phyloP scores from a whole-genome alignment of 2,888 invertebrate genomes.

The Halictus ligatus region DNA sequence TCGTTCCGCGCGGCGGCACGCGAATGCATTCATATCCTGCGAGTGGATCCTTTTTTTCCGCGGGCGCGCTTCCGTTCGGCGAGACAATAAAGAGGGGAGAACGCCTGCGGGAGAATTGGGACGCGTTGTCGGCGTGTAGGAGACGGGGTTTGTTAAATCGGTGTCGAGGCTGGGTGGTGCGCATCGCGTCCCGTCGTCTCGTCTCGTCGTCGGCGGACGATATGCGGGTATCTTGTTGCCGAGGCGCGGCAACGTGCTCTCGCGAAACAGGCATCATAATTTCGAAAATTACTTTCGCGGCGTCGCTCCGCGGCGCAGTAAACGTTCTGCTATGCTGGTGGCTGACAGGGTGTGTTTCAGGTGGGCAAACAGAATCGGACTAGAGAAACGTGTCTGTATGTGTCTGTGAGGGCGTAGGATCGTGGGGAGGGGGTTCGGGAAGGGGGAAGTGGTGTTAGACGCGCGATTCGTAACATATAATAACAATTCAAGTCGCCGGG shows the following conservation, averaged over 20 bases:
- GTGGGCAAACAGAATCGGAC: not conserved
- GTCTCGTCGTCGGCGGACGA: not conserved
- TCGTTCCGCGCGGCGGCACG: not conserved
- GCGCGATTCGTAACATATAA: not conserved
- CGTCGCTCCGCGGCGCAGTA: not conserved
- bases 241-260: not conserved
- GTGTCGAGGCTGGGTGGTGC: not conserved
- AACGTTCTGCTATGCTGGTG: not conserved
- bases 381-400: not conserved
- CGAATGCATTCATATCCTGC: not conserved
- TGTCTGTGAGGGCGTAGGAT: too few relatives aligned
- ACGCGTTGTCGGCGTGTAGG: not conserved
- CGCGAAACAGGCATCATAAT: not conserved
- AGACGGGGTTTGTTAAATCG: not conserved
- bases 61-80: not conserved
- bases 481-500: slow-evolving; percentile 5
- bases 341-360: not conserved
- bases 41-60: not conserved
- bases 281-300: slow-evolving; percentile 14
- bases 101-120: not conserved
- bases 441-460: not conserved
- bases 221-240: not conserved
- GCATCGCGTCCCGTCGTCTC: not conserved
- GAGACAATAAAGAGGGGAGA: not conserved
- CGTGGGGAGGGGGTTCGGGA: too few relatives aligned